These are phyloP conservation scores for Tapera naevia DNA, from an alignment of 2,797 vertebrate genomes.

Conservation along the genomic window DNA sequence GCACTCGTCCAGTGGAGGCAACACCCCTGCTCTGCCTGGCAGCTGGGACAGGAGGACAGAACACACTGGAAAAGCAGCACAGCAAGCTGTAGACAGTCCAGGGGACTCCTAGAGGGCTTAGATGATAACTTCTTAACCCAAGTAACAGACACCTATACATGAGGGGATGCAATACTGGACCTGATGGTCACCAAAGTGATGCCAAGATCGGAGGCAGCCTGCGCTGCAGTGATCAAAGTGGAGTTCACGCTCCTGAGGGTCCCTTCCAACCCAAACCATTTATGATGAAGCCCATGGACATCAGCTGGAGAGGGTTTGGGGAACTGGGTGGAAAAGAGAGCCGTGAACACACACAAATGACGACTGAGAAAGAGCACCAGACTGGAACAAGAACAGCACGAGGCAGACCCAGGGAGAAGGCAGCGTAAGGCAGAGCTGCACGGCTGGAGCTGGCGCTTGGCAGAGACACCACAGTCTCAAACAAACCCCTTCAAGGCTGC, in stretches of 20 bases:
- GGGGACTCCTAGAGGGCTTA: no score
- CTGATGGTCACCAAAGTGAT: no score
- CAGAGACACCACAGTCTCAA: not conserved
- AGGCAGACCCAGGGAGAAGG: not conserved
- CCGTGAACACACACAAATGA: no score
- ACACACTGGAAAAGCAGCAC: not conserved
- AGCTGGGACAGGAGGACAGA: not conserved
- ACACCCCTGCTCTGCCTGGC: not conserved
- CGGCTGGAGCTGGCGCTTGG: not conserved
- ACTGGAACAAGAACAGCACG: not conserved
- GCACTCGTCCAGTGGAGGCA: not conserved
- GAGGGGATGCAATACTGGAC: no score
- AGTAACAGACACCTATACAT: no score
- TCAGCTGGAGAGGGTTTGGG: not conserved
- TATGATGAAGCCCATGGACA: not conserved
- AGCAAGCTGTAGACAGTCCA: no score
- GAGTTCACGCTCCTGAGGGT: no score
- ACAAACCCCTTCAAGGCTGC: not conserved
- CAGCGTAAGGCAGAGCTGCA: not conserved
- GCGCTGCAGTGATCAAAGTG: no score
- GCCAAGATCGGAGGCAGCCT: no score
- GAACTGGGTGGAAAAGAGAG: not conserved
- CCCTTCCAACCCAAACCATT: no score
- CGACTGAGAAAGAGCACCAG: not conserved
- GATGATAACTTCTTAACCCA: no score